Base-by-base conservation (phyloP, 2,797 vertebrate species). In the Tragelaphus eurycerus region DNA sequence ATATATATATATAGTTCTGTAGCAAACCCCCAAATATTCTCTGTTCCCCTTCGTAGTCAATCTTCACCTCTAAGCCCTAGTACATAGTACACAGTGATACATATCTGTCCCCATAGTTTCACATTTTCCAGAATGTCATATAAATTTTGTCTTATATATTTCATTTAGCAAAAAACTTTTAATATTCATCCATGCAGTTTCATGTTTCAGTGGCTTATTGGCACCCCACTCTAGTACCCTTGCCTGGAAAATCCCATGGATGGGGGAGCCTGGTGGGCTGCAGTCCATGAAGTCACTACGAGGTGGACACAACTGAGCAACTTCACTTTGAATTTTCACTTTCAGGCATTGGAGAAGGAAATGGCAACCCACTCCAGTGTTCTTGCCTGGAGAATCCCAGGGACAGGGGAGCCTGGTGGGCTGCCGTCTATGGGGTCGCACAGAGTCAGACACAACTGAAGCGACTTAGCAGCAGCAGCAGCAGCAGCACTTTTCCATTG, bases 101-200 rank as follows among this genome's bases (percentile, higher is more conserved):
- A 64, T 43, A 82, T 84, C 50, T 86, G 16, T 23, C 5, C 21
- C 19, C 43, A 21, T 13, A 21, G 15, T 79, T 93, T n/a, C 62
- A 25, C 12, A 31, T 83, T 83, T 92, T 86, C 62, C 29, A 83
- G 64, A 60, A 78, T 86, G 15, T 82, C n/a, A 83, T 87, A 59
- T 78, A 64, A 43, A 52, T 92, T 64, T 16, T 4, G 9, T 52
- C 19, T 76, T 9, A 4, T n/a, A 7, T 84, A 34, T 79, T 88
- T 95, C 34, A 60, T 3, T 78, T 76, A 67, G n/a, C 10, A 79
- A 88, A 19, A 14, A 21, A 1, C 12, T 85, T 91, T 60, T 86
- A 16, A 76, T 2, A 31, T 67, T 27, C 17, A 54, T 38, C 60
- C 48, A 76, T 7, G 13, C 13, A 38, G 6, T 89, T 82, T 64